These are phyloP conservation scores for Griposia aprilina DNA, from an alignment of 2,888 invertebrate genomes.

Conservation along the genomic window DNA sequence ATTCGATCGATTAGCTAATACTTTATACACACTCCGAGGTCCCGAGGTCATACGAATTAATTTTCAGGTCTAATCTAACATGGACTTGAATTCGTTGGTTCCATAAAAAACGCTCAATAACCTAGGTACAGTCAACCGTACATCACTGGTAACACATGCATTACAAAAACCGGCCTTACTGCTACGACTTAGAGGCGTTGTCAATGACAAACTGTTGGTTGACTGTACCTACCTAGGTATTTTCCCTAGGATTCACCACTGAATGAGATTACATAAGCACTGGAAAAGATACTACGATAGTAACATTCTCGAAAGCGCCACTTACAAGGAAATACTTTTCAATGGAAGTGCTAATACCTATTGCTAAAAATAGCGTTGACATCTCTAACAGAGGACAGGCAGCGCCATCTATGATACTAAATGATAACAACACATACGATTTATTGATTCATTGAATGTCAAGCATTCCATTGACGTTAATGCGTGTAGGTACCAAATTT, in stretches of 20 bases:
- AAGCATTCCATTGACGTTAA: constrained; percentile 5
- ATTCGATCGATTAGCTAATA: constrained; percentile 20
- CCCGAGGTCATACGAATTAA: not conserved
- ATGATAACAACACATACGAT: constrained; percentile 13
- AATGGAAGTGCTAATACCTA: constrained; percentile 35
- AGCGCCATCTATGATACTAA: constrained; percentile 53
- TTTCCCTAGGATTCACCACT: not conserved
- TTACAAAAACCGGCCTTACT: not conserved
- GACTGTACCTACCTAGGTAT: not conserved
- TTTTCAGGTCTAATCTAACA: not conserved
- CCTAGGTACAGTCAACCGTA: not conserved
- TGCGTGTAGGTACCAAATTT: not conserved
- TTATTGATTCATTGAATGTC: not conserved
- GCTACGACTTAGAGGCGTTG: not conserved
- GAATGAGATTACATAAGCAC: constrained; percentile 24
- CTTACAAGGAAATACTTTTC: constrained; percentile 38
- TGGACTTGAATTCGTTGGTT: not conserved
- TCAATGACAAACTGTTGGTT: not conserved
- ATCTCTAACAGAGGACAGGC: not conserved
- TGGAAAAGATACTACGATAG: constrained; percentile 31
- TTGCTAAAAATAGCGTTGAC: constrained; percentile 34
- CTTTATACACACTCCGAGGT: not conserved
- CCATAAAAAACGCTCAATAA: not conserved
- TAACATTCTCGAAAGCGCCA: constrained; percentile 53
- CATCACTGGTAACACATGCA: not conserved